Evolutionary conservation across 1,140 invertebrate genomes (phyloP).

Genomic region (Colletes latitarsis): DNA sequence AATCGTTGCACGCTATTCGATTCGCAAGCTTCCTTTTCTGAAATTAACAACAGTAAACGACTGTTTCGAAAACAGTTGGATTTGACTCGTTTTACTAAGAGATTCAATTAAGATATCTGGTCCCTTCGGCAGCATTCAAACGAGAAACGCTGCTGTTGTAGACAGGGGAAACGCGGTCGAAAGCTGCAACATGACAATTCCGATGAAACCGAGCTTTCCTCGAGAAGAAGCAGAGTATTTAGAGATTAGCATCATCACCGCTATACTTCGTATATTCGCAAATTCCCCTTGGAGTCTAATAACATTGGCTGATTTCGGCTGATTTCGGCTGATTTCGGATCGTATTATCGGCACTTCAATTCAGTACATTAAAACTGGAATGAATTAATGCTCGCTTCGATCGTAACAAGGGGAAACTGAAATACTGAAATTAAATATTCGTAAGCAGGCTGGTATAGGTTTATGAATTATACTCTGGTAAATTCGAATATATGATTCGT

Average conservation of each 20-base stretch:
- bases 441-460: background rate
- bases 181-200: slow-evolving; percentile 34
- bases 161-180: slow-evolving; percentile 1
- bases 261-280: background rate
- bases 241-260: slow-evolving; percentile 14
- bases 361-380: background rate
- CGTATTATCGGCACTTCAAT: background rate
- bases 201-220: slow-evolving; percentile 4
- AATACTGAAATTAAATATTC: background rate
- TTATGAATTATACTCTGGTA: background rate
- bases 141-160: background rate
- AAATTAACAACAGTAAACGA: slow-evolving; percentile 1
- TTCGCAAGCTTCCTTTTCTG: background rate
- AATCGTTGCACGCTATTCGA: background rate
- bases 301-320: background rate
- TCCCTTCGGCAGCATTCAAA: slow-evolving; percentile 34
- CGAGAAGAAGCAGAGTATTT: slow-evolving; percentile 4
- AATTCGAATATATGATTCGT: background rate
- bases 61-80: slow-evolving; percentile 27
- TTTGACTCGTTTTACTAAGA: slow-evolving; percentile 22
- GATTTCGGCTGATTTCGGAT: background rate
- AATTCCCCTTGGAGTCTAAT: slow-evolving; percentile 1
- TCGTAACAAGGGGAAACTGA: background rate
- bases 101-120: slow-evolving; percentile 51
- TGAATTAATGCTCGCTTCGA: background rate